Evolutionary conservation across 1,140 invertebrate species (phyloP).

Genomic region (Sycophaga agraensis): DNA sequence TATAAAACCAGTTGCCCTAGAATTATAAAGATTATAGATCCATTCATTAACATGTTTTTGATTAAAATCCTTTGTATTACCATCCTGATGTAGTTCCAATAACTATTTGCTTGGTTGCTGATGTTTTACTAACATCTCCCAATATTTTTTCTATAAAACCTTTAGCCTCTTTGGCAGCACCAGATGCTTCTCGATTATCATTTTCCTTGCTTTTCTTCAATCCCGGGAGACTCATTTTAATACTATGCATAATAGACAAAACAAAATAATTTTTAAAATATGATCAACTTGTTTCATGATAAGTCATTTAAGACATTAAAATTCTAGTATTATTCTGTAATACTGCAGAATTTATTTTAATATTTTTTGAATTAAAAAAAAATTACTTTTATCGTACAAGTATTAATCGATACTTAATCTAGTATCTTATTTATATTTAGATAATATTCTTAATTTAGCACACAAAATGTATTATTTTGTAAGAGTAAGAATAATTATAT

Average conservation of each 20-base stretch:
- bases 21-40: constrained; percentile 23
- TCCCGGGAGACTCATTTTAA: constrained; percentile 46
- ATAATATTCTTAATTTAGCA: too few relatives aligned
- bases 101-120: constrained; percentile 82
- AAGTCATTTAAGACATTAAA: too few relatives aligned
- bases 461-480: too few relatives aligned
- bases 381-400: too few relatives aligned
- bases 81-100: constrained; percentile 87
- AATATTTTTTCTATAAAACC: constrained; percentile 72
- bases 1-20: constrained; percentile 84
- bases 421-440: too few relatives aligned
- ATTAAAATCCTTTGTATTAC: constrained; percentile 57
- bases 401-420: too few relatives aligned
- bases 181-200: constrained; percentile 51
- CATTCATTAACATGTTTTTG: neutral
- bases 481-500: too few relatives aligned
- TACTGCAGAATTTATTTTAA: too few relatives aligned
- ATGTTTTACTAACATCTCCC: constrained; percentile 77
- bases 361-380: too few relatives aligned
- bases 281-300: too few relatives aligned
- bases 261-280: neutral
- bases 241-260: constrained; percentile 35
- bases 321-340: too few relatives aligned
- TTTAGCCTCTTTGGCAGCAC: constrained; percentile 67
- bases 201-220: constrained; percentile 47